Evolutionary conservation across 2,113 vertebrate genomes (phyloP), one percentile per base, ranked within the genome.

Genomic region (Phalacrocorax carbo): DNA sequence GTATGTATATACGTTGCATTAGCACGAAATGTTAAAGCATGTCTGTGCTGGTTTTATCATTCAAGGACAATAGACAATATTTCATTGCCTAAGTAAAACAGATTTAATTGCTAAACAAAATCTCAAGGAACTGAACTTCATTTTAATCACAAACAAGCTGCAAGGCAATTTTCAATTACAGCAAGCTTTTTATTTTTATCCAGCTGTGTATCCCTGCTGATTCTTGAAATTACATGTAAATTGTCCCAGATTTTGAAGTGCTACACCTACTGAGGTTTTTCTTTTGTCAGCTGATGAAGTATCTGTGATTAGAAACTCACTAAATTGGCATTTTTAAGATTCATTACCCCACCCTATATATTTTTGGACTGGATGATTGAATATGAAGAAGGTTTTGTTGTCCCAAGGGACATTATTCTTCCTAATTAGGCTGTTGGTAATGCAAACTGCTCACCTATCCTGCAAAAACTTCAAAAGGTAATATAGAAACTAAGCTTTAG

Each of bases 111-210:
- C 95, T 97, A 93, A 97, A 98, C 80, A 97, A 97, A 90, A 96
- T 97, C 97, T 97, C 96, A 98, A 97, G 95, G 86, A 98, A 96
- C 84, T 82, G 86, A 97, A 97, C 87, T 98, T 98, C 93, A 95
- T 98, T 98, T 98, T 98, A 98, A 98, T 98, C 97, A 98, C 97
- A 97, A 98, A 97, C 86, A 97, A 98, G 96, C 96, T 98, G 91
- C 95, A 97, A 98, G 94, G 94, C 97, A 97, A 97, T 97, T 98
- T 98, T 98, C 97, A 98, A 97, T 98, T 98, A 98, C 98, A 98
- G 87, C 94, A 97, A 98, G 97, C 93, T 98, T 98, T 98, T 98
- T 98, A 97, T 98, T 98, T 98, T 98, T 97, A 97, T 98, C 98
- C 98, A 98, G 98, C 98, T 98, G 98, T 89, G 98, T 97, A 94